These are phyloP conservation scores for Drosophila takahashii DNA, from an alignment of 1,140 invertebrate species.

Conservation along the genomic window DNA sequence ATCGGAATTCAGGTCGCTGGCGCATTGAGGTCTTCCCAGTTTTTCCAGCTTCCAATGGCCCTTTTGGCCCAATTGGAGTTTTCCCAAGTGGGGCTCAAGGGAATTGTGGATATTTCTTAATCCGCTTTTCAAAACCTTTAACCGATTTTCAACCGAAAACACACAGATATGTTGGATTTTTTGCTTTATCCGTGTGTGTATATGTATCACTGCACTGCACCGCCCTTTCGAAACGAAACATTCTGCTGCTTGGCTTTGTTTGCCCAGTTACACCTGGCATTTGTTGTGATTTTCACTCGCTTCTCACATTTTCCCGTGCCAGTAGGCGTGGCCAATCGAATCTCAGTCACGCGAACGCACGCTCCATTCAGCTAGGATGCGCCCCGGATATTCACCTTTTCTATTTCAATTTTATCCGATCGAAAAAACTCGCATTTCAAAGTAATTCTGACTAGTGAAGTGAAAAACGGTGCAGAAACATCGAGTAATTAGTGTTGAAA, in stretches of 20 bases:
- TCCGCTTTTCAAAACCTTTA: neutral
- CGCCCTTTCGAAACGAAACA: slow-evolving; percentile 36
- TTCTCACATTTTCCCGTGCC: slow-evolving; percentile 1
- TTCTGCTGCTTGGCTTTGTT: slow-evolving; percentile 21
- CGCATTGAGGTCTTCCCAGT: slow-evolving; percentile 6
- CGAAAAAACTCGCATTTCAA: slow-evolving; percentile 31
- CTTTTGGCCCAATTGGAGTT: slow-evolving; percentile 37
- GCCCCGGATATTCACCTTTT: slow-evolving; percentile 24
- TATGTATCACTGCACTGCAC: slow-evolving; percentile 33
- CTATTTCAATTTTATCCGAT: slow-evolving; percentile 17
- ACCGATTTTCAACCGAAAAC: slow-evolving; percentile 3
- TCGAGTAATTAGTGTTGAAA: no score
- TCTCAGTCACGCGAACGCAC: slow-evolving; percentile 25
- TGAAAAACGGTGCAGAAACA: no score
- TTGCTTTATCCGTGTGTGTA: slow-evolving; percentile 2
- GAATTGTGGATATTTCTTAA: neutral
- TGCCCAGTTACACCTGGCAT: slow-evolving; percentile 4
- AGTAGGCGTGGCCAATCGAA: slow-evolving; percentile 20
- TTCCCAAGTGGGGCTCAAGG: neutral
- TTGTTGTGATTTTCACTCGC: slow-evolving; percentile 8
- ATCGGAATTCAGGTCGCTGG: slow-evolving; percentile 18
- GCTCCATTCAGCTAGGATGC: slow-evolving; percentile 14
- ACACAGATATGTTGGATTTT: slow-evolving; percentile 4
- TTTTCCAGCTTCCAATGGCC: slow-evolving; percentile 38
- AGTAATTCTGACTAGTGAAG: slow-evolving; percentile 15